These are phyloP conservation scores for Dendrocincla fuliginosa DNA, from an alignment of 2,797 vertebrate species.

Conservation along the genomic window DNA sequence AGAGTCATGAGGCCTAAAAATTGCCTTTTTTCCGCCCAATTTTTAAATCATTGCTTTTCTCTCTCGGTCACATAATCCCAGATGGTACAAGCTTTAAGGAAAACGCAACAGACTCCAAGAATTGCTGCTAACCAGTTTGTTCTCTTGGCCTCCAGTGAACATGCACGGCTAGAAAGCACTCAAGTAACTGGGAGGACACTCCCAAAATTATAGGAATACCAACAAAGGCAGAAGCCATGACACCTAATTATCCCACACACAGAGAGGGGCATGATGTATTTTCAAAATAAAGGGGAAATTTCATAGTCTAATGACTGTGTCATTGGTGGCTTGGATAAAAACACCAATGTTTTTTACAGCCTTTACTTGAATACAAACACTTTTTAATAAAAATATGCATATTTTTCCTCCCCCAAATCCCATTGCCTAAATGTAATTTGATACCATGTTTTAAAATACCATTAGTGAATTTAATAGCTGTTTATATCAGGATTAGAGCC, in stretches of 20 bases:
- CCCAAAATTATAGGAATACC: not conserved
- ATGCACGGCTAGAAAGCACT: not conserved
- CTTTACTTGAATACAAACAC: not conserved
- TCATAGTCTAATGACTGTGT: not conserved
- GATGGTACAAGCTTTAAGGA: not conserved
- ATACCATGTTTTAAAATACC: slow-evolving; percentile 1
- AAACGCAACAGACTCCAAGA: not conserved
- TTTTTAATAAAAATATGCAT: not conserved
- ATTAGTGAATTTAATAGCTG: slow-evolving; percentile 49
- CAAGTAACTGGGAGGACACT: not conserved
- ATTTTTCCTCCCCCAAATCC: not conserved
- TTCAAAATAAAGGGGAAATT: not conserved
- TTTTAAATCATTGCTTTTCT: not conserved
- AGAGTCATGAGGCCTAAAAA: not conserved
- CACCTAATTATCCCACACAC: not conserved
- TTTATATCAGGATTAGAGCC: slow-evolving; percentile 27
- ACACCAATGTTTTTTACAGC: not conserved
- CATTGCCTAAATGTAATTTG: not conserved
- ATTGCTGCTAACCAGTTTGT: accelerated
- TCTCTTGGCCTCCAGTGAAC: not conserved
- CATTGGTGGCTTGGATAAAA: not conserved
- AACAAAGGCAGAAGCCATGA: not conserved
- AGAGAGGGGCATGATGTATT: not conserved
- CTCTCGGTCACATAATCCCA: not conserved
- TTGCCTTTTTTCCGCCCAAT: accelerated